Evolutionary conservation across 2,113 vertebrate species (phyloP).

Genomic region (Amazona vittata): DNA sequence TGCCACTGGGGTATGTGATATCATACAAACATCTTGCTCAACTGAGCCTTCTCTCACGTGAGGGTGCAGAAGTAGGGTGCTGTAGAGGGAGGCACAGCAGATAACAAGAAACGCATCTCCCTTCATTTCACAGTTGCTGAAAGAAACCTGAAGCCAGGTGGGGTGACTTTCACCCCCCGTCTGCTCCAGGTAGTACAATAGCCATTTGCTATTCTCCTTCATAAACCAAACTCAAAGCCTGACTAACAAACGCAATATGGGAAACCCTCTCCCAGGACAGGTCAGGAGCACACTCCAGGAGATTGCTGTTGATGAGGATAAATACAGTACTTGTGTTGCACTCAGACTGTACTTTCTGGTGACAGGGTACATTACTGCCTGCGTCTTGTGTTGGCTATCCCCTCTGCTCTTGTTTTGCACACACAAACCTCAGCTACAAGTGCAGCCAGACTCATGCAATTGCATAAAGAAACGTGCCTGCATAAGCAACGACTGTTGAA

Average conservation of each 20-base stretch:
- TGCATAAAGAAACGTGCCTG: not conserved
- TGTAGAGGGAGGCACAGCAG: not conserved
- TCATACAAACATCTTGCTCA: not conserved
- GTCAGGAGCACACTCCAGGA: not conserved
- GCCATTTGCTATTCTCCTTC: not conserved
- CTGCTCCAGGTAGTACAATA: conserved; percentile 33
- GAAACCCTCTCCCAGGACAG: not conserved
- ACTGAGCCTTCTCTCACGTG: not conserved
- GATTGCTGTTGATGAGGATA: not conserved
- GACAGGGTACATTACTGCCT: not conserved
- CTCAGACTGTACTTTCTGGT: not conserved
- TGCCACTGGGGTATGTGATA: not conserved
- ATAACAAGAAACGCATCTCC: not conserved
- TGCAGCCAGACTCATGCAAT: not conserved
- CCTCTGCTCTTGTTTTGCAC: not conserved
- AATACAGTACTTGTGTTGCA: not conserved
- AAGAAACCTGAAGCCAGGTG: not conserved
- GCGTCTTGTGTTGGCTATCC: not conserved
- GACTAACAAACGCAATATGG: not conserved
- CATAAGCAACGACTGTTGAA: not conserved
- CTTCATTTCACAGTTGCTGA: not conserved
- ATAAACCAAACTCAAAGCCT: not conserved
- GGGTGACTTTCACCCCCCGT: not conserved
- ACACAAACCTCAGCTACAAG: not conserved
- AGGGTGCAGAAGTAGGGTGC: not conserved